Percentiles rank a stretch among this genome's conserved stretches.
Conservation (phyloP, 2,888 invertebrate species). For the Neria commutata region DNA sequence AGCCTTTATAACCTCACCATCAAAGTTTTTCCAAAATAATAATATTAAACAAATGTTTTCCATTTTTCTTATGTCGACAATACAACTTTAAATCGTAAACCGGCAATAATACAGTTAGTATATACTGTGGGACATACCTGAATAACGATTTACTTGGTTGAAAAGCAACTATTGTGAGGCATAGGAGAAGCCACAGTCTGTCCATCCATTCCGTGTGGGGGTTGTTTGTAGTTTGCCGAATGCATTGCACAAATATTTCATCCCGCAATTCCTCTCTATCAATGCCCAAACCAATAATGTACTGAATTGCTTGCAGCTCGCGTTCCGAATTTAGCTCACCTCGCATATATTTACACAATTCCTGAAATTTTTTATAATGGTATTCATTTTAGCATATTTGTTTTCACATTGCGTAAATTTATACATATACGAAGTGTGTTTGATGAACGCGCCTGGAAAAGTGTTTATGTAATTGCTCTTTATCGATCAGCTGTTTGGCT, state of each 20-base stretch:
- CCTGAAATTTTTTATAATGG: slow-evolving; percentile 68
- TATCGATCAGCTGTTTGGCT: too few species aligned
- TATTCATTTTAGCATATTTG: too few species aligned
- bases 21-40: too few species aligned
- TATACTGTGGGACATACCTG: slow-evolving; percentile 51
- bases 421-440: too few species aligned
- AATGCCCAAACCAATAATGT: slow-evolving; percentile 83
- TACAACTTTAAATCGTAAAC: not conserved
- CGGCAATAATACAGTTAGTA: slow-evolving; percentile 47
- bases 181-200: slow-evolving; percentile 86
- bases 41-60: too few species aligned
- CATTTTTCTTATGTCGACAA: not conserved
- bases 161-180: slow-evolving; percentile 89
- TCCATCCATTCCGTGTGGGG: slow-evolving; percentile 84
- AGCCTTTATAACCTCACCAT: too few species aligned
- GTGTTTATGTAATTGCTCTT: too few species aligned
- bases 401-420: too few species aligned
- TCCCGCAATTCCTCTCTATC: slow-evolving; percentile 91
- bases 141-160: slow-evolving; percentile 69
- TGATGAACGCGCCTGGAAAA: too few species aligned
- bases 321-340: slow-evolving; percentile 86
- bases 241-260: slow-evolving; percentile 88
- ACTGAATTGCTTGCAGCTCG: slow-evolving; percentile 83
- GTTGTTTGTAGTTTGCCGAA: slow-evolving; percentile 87
- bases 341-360: slow-evolving; percentile 86